phyloP scores from a whole-genome alignment of 2,888 invertebrate species.

The Hofmannophila pseudospretella region DNA sequence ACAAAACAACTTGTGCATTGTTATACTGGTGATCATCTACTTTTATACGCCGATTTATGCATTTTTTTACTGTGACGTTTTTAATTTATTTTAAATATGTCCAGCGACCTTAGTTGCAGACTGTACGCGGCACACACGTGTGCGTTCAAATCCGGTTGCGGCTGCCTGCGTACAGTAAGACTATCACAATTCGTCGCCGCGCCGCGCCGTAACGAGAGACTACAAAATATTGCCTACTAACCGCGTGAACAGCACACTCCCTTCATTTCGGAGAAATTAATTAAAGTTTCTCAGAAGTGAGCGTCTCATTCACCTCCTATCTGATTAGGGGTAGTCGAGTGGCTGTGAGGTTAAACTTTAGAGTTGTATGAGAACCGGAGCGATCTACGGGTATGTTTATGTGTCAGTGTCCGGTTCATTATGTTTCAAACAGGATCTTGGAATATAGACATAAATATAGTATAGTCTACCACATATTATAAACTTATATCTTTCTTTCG shows the following conservation, averaged over 20 bases:
- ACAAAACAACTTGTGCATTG: no score
- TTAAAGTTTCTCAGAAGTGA: constrained; percentile 58
- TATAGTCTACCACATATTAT: no score
- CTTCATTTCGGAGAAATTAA: constrained; percentile 63
- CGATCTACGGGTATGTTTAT: neutral
- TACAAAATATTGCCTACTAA: constrained; percentile 43
- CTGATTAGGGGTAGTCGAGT: constrained; percentile 34
- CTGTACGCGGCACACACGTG: constrained; percentile 32
- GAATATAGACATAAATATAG: no score
- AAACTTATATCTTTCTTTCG: no score
- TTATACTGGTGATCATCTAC: no score
- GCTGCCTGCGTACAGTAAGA: constrained; percentile 36
- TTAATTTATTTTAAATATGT: no score
- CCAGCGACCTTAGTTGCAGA: no score
- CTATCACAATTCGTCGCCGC: constrained; percentile 45
- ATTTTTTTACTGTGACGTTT: no score
- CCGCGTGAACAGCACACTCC: constrained; percentile 39
- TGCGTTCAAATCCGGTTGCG: constrained; percentile 43
- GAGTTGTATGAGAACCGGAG: neutral
- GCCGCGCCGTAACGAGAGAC: constrained; percentile 42
- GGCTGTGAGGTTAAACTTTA: neutral
- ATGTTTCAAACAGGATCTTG: no score
- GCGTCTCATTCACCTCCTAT: constrained; percentile 49
- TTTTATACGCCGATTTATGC: no score
- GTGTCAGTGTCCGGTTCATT: constrained; percentile 8